Conservation (phyloP, 1,140 invertebrate species). For the Musca vetustissima region DNA sequence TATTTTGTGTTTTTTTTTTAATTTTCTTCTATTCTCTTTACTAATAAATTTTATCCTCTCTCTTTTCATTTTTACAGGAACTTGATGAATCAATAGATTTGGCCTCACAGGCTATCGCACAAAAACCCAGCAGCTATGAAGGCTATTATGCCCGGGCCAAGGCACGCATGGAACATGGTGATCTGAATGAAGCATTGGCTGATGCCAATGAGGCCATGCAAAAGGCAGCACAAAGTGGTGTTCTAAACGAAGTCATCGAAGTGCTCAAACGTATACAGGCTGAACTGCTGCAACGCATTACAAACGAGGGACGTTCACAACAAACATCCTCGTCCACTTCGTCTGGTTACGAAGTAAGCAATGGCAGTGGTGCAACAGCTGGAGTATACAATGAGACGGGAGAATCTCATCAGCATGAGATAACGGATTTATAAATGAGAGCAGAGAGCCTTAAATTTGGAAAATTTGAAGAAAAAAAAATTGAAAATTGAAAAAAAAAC, state of each 20-base stretch:
- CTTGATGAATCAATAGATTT: constrained; percentile 81
- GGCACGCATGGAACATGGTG: constrained; percentile 73
- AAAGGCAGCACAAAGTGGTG: constrained; percentile 49
- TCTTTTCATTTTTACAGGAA: constrained; percentile 62
- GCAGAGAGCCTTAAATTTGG: constrained; percentile 3
- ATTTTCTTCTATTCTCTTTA: not conserved
- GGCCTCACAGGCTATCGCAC: constrained; percentile 78
- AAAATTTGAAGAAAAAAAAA: no score
- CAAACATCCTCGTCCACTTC: constrained; percentile 22
- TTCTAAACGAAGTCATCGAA: constrained; percentile 46
- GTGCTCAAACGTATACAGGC: constrained; percentile 50
- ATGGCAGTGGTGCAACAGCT: not conserved
- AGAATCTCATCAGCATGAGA: constrained; percentile 52
- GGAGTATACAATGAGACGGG: not conserved
- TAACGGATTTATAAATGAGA: constrained; percentile 50
- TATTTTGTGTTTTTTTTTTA: no score
- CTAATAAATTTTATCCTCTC: no score
- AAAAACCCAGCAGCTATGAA: constrained; percentile 86
- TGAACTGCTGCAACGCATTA: constrained; percentile 46
- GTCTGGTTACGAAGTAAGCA: constrained; percentile 26
- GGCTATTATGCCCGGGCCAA: constrained; percentile 89
- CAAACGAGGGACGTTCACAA: constrained; percentile 34
- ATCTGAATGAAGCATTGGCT: constrained; percentile 59
- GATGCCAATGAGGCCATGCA: constrained; percentile 60
- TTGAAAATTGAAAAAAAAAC: no score